A percentile compares a stretch with the other conserved stretches of the same genome.
Conservation (phyloP, 2,113 vertebrate genomes). For the Notothenia rossii region DNA sequence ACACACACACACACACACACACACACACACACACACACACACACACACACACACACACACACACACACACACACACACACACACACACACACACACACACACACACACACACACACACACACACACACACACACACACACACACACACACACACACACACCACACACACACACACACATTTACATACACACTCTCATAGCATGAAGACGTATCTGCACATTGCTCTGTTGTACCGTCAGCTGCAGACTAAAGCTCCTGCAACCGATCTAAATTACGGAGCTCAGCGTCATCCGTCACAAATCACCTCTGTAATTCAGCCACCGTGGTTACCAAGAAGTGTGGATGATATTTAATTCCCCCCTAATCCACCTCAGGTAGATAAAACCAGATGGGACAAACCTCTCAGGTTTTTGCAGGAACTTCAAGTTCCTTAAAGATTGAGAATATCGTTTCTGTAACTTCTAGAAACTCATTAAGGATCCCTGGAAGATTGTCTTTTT, state of each 20-base stretch:
- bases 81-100: no score
- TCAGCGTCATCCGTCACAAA: slow-evolving; percentile 27
- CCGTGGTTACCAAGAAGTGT: slow-evolving; percentile 32
- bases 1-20: slow-evolving; percentile 4
- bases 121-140: no score
- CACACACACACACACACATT: neutral
- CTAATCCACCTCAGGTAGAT: neutral
- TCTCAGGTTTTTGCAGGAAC: slow-evolving; percentile 13
- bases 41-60: neutral
- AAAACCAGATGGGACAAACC: slow-evolving; percentile 28
- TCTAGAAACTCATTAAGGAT: neutral
- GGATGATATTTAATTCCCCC: slow-evolving; percentile 41
- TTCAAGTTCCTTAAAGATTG: neutral
- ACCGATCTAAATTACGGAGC: slow-evolving; percentile 38
- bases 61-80: no score
- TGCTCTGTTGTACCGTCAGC: slow-evolving; percentile 1
- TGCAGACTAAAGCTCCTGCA: slow-evolving; percentile 31
- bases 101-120: no score
- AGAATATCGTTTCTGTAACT: neutral
- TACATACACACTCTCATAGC: slow-evolving; percentile 15
- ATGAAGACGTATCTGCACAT: slow-evolving; percentile 27
- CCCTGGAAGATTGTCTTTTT: neutral
- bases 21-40: slow-evolving; percentile 6
- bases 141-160: neutral
- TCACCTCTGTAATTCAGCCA: slow-evolving; percentile 5